Evolutionary conservation across 2,113 vertebrate genomes (phyloP).

Genomic region (Rallus limicola): DNA sequence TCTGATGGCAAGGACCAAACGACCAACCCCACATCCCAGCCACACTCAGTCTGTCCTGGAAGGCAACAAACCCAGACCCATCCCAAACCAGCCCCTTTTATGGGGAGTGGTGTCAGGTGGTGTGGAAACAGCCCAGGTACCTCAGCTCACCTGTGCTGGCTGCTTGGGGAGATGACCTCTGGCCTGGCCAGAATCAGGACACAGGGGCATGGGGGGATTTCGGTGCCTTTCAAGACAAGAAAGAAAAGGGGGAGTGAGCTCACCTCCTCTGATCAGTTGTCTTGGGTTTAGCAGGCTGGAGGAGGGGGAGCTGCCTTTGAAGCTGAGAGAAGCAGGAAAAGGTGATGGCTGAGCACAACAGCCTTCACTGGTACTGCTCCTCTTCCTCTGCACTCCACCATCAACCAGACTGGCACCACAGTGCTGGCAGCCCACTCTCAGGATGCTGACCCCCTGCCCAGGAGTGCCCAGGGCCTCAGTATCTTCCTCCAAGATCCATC

Average conservation of each 20-base stretch:
- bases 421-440: background rate
- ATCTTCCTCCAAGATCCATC: background rate
- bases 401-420: accelerated
- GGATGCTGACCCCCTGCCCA: background rate
- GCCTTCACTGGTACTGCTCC: background rate
- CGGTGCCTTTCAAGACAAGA: background rate
- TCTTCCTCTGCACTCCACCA: background rate
- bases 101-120: too few species aligned
- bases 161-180: too few species aligned
- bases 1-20: too few species aligned
- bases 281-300: background rate
- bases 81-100: too few species aligned
- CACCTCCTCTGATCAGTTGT: background rate
- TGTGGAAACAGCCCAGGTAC: too few species aligned
- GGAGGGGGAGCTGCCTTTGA: background rate
- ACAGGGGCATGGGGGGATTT: background rate
- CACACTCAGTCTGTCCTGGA: too few species aligned
- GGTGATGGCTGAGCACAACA: background rate
- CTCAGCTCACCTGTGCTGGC: too few species aligned
- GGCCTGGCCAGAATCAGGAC: too few species aligned
- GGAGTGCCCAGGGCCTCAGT: background rate
- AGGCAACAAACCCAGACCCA: too few species aligned
- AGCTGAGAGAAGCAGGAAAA: background rate
- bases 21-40: too few species aligned
- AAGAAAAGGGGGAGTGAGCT: background rate